Base-by-base conservation (phyloP, 2,113 vertebrate species). In the Chascanopsetta lugubris region DNA sequence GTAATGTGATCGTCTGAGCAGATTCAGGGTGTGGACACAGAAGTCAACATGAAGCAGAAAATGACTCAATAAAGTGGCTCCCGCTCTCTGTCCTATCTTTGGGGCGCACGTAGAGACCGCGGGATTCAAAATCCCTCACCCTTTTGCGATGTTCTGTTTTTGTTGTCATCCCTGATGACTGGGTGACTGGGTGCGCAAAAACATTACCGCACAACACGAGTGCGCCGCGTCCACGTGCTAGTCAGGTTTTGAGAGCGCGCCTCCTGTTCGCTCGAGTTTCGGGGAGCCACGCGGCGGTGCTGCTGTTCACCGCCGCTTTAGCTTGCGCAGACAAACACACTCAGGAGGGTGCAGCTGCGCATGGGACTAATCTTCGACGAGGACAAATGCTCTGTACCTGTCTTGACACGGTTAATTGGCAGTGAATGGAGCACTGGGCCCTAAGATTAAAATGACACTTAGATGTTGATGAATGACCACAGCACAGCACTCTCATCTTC, bases 151-250 rank as follows among this genome's bases (percentile, higher is more conserved):
- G 38, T 56, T 22, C 22, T 8, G 1, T 25, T 56, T 22, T 20
- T 8, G 1, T 25, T 43, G 15, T 13, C 15, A 13, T 65, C 34
- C 20, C 29, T 18, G 4, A 47, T 21, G 46, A 61, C 32, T 75
- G 62, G 40, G 40, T 64, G 55, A 62, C 57, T 68, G 32, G 27
- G 40, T 45, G 50, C 29, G 58, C 4, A 1, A 49, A 26, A 42
- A 15, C 61, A 62, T 70, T 67, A 64, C 50, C 21, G 38, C 51
- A 46, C 65, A 61, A 74, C 73, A 53, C 49, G 26, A 79, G 58
- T 43, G 68, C 13, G 20, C 54, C 27, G 21, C 18, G 20, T 56
- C 54, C 76, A 70, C n/a, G 40, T 69, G 75, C 29, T 47, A 7
- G 32, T 42, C 74, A 68, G 47, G 46, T 67, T 79, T 11, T 13